Evolutionary conservation across 2,888 invertebrate species (phyloP), one percentile per base, ranked within the genome.

Genomic region (Elegia similella): DNA sequence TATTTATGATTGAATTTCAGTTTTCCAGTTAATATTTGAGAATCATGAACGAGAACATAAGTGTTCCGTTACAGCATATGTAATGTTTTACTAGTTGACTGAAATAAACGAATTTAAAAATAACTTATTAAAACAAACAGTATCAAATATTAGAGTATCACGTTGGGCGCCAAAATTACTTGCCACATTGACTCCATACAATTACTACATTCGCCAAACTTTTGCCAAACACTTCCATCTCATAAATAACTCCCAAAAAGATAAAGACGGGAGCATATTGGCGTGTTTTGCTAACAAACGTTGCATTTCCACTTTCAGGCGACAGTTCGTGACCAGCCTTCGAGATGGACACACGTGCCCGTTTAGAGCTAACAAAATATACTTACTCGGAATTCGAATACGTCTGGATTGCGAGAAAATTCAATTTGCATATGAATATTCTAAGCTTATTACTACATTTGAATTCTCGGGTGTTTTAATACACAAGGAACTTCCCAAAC

Each of bases 271-370:
- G 15, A 34, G 34, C 17, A 50, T 34, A 34, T 34, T 16, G 34
- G 7, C 34, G 8, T 34, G 34, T 34, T 50, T 50, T 12, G 34
- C 6, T 12, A 17, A n/a, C 30, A 48, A 34, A 15, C 34, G 16
- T 38, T 34, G 50, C 34, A 34, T 50, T 34, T 17, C 34, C 16
- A 50, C 34, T 50, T 50, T 17, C 50, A 65, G 72, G 72, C 75
- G 73, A 63, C 73, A 84, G 61, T 86, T 72, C 88, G 88, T 88
- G 88, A 88, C 86, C 63, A 62, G 71, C 88, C 80, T 88, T 52
- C 62, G 65, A 46, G 69, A 87, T 79, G 69, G 68, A 71, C 63
- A 67, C 72, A 82, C 83, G 82, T 82, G 80, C 76, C 65, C 74
- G 70, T 76, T 73, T 73, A 73, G 65, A 64, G 67, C 69, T 76